Evolutionary conservation across 1,140 invertebrate genomes (phyloP), one percentile per base, ranked within the genome.

Genomic region (Macrosteles quadrilineatus): DNA sequence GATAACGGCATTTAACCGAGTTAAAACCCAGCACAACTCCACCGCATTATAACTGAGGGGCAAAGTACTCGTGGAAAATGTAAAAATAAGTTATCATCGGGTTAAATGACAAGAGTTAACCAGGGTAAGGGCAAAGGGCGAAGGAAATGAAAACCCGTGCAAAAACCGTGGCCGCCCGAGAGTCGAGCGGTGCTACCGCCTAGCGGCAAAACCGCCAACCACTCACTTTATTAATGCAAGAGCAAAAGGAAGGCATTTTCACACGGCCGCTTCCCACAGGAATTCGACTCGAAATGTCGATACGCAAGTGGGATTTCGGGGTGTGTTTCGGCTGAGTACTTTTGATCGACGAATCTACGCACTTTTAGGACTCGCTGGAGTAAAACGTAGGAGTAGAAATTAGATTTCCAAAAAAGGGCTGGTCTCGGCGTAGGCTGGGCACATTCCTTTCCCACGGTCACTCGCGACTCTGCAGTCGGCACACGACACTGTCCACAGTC

Each of bases 341-440:
- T n/a, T n/a, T n/a, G n/a, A n/a, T n/a, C n/a, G n/a, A n/a, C n/a
- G n/a, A n/a, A n/a, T n/a, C n/a, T n/a, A n/a, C n/a, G n/a, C n/a
- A n/a, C n/a, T n/a, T n/a, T n/a, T n/a, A n/a, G n/a, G n/a, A n/a
- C n/a, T n/a, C n/a, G n/a, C n/a, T n/a, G n/a, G n/a, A n/a, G n/a
- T n/a, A n/a, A n/a, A n/a, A n/a, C n/a, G n/a, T n/a, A n/a, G n/a
- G n/a, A n/a, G n/a, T n/a, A n/a, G 36, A 43, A 17, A 11, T 43
- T 4, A n/a, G 47, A 50, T 50, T 50, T 50, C 47, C 47, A 50
- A 50, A 50, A 50, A 50, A 50, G 47, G 47, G 47, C 47, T 4
- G 47, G 21, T 4, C 47, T 4, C 6, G 47, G 47, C 47, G 47
- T 50, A 50, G 4, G 32, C 32, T 6, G 32, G 32, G 47, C 47